Percentiles rank a stretch among this genome's conserved stretches.
These are phyloP conservation scores for Erythrolamprus reginae DNA, from an alignment of 2,113 vertebrate genomes.

Conservation along the genomic window DNA sequence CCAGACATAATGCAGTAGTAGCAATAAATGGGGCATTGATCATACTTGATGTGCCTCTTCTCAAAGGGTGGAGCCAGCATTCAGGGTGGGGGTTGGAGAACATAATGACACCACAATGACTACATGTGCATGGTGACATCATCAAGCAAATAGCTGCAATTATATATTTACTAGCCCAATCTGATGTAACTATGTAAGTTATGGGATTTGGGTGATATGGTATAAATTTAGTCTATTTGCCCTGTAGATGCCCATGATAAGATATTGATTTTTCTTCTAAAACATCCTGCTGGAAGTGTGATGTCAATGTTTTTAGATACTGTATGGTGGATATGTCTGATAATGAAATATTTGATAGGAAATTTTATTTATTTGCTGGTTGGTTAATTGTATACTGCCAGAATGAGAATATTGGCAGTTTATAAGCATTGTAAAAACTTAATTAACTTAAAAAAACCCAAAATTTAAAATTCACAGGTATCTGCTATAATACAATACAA, in stretches of 20 bases:
- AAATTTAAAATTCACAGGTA: background rate
- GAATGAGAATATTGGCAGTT: background rate
- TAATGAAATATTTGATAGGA: background rate
- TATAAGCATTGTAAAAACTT: background rate
- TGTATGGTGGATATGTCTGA: background rate
- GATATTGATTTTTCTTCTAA: background rate
- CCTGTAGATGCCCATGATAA: background rate
- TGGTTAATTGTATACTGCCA: background rate
- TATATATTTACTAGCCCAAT: background rate
- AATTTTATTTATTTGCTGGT: background rate
- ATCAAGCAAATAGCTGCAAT: background rate
- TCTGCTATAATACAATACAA: background rate
- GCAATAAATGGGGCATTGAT: no score
- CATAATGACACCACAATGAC: background rate
- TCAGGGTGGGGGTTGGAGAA: no score
- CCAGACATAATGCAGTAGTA: background rate
- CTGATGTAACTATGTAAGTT: background rate
- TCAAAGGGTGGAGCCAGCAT: no score
- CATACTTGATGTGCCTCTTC: no score
- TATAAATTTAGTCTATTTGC: background rate
- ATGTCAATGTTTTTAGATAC: background rate
- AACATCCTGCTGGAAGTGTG: background rate
- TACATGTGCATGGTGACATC: background rate
- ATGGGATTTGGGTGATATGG: background rate
- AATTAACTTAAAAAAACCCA: background rate